Percentiles rank a stretch among this genome's conserved stretches.
Evolutionary conservation across 2,113 vertebrate species (phyloP).

Genomic region (Rhinogobius similis): DNA sequence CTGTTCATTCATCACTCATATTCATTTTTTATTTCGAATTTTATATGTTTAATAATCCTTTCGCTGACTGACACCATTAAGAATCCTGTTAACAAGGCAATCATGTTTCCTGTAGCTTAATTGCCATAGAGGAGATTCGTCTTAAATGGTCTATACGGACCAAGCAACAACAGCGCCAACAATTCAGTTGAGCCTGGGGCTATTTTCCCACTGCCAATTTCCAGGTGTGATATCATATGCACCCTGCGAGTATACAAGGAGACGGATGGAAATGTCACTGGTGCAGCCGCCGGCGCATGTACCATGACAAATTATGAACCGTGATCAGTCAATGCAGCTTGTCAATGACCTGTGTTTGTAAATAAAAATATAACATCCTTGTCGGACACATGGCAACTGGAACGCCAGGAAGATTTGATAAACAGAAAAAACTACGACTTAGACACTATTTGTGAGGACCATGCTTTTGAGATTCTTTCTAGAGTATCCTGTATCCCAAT

Average conservation of each 20-base stretch:
- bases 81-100: constrained; percentile 39
- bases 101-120: constrained; percentile 40
- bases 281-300: constrained; percentile 4
- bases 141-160: constrained; percentile 24
- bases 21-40: neutral
- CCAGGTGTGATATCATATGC: constrained; percentile 13
- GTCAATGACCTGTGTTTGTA: constrained; percentile 10
- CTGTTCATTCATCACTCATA: neutral
- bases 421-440: neutral
- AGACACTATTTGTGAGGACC: no score
- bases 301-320: constrained; percentile 13
- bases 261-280: constrained; percentile 12
- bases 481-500: neutral
- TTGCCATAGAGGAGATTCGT: constrained; percentile 36
- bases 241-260: constrained; percentile 1
- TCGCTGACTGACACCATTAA: constrained; percentile 12
- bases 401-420: neutral
- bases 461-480: neutral
- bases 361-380: constrained; percentile 7
- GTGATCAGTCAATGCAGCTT: constrained; percentile 13
- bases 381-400: constrained; percentile 2
- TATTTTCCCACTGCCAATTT: constrained; percentile 14
- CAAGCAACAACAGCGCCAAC: neutral
- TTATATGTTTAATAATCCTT: neutral
- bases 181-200: constrained; percentile 6